Conservation (phyloP, 2,113 vertebrate genomes). For the Neolamprologus falcicula region DNA sequence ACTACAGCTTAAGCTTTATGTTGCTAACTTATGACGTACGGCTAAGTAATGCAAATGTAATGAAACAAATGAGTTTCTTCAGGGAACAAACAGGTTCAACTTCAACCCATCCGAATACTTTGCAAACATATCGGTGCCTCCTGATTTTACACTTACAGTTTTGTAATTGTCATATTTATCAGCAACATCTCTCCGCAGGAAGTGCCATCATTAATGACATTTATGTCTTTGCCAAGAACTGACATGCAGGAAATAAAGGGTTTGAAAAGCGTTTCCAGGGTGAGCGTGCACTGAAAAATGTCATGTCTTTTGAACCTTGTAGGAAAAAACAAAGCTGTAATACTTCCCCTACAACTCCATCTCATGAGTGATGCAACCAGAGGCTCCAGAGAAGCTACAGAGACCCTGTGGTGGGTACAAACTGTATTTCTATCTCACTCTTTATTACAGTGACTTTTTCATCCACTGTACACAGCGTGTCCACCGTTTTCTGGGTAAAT, state of each 20-base stretch:
- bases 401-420: neutral
- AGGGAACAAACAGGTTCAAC: neutral
- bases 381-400: neutral
- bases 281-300: neutral
- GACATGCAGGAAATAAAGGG: neutral
- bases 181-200: neutral
- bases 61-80: neutral
- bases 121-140: neutral
- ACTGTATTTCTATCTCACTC: neutral
- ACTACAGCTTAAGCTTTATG: neutral
- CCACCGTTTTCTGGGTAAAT: neutral
- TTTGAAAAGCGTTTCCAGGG: neutral
- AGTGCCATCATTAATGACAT: neutral
- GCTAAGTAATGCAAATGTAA: neutral
- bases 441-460: neutral
- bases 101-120: neutral
- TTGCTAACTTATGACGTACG: neutral
- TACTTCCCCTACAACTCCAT: neutral
- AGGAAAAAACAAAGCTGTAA: neutral
- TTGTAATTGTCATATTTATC: neutral
- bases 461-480: neutral
- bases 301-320: neutral
- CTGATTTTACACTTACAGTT: neutral
- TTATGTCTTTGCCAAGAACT: neutral
- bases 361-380: neutral